A percentile compares a stretch with the other conserved stretches of the same genome.
These are phyloP conservation scores for Cuniculus paca DNA, from an alignment of 2,797 vertebrate genomes.

Conservation along the genomic window DNA sequence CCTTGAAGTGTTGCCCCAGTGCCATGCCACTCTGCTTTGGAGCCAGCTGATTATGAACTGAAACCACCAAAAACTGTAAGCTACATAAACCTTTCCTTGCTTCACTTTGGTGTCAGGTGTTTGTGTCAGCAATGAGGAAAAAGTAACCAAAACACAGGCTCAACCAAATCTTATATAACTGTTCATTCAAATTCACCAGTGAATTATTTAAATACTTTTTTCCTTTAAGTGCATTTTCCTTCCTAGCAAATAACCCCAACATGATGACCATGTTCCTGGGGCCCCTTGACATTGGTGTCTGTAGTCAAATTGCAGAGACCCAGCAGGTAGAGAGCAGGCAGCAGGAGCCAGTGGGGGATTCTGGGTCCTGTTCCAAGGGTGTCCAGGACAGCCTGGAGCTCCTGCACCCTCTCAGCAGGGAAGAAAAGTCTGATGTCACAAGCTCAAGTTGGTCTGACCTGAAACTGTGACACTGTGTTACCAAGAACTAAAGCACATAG, in stretches of 20 bases:
- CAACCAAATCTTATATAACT: not conserved
- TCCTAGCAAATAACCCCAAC: not conserved
- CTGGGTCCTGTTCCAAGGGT: not conserved
- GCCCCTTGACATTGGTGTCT: constrained; percentile 15
- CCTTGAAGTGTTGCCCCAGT: no score
- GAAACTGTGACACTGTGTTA: not conserved
- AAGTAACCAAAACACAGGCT: no score
- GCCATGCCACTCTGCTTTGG: no score
- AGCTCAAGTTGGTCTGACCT: not conserved
- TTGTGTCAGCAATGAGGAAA: no score
- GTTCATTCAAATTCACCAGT: not conserved
- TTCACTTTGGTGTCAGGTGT: no score
- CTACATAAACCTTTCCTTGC: no score
- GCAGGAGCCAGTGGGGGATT: not conserved
- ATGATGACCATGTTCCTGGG: not conserved
- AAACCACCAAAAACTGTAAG: no score
- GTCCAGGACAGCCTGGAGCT: not conserved
- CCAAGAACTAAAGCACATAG: not conserved
- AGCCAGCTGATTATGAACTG: no score
- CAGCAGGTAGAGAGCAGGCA: not conserved
- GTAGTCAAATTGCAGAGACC: not conserved
- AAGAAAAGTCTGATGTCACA: not conserved
- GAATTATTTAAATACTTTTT: not conserved
- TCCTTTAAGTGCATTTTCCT: not conserved
- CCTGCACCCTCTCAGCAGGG: not conserved